Evolutionary conservation across 2,113 vertebrate genomes (phyloP), one percentile per base, ranked within the genome.

Genomic region (Columbina picui): DNA sequence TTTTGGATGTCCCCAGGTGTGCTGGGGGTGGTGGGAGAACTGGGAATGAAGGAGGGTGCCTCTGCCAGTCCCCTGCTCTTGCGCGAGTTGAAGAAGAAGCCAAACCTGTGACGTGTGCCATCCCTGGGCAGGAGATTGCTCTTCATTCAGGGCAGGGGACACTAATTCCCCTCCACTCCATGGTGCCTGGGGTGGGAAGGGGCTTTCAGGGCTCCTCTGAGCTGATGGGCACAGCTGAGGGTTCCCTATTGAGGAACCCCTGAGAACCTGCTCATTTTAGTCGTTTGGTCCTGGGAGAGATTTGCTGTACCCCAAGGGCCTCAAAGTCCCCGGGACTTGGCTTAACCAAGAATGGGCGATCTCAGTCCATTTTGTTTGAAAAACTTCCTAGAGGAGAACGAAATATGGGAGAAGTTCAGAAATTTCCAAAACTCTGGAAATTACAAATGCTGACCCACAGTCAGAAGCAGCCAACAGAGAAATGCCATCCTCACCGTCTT

Each of bases 101-200:
- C 21, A 34, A 60, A 84, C 10, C 3, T 9, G 9, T 4, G 7
- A 16, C 0, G 0, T 29, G 43, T 18, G n/a, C 59, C 12, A 30
- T 38, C n/a, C 23, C 7, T 21, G 55, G 67, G 32, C 13, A 49
- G 47, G 27, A 60, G 14, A 10, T 20, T 32, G 12, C 5, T 19
- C 32, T 45, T 56, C 32, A 17, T 22, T 18, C 39, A 60, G 50
- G 61, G 38, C 4, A 14, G 9, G 27, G 56, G 18, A 52, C 53
- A 63, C 11, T 30, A 26, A 1, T 32, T 92, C 23, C 21, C 23
- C 14, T 55, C 26, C 5, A 2, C 3, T 55, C 32, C 29, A 7
- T 7, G 21, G 8, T 38, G 5, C 4, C 34, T 18, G 8, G 5
- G 15, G 19, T 7, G 47, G 19, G 55, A 87, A 45, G 27, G 20